Percentiles rank a stretch among this genome's conserved stretches.
Conservation (phyloP, 2,113 vertebrate genomes). For the Agelaius tricolor region DNA sequence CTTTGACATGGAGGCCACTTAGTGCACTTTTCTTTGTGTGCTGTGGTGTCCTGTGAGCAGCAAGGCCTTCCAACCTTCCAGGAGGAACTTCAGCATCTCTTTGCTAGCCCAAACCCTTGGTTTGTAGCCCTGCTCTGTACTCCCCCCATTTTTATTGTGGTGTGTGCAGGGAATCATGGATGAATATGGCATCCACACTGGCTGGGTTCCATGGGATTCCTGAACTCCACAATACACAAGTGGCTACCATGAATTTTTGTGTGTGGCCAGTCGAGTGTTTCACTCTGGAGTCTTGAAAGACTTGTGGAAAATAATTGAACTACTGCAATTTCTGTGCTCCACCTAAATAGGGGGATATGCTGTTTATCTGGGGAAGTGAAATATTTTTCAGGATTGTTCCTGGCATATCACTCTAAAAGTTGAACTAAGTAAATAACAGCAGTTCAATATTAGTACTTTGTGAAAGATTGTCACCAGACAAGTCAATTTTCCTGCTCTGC, state of each 20-base stretch:
- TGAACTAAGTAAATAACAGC: neutral
- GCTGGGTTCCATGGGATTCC: rapidly evolving
- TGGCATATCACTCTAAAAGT: neutral
- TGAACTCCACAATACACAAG: rapidly evolving
- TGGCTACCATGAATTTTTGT: rapidly evolving
- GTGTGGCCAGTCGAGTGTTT: neutral
- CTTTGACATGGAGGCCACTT: rapidly evolving
- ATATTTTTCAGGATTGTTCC: neutral
- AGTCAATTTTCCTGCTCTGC: neutral
- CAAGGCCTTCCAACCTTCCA: neutral
- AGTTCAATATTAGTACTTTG: neutral
- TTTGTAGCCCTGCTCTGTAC: neutral
- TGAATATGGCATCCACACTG: rapidly evolving
- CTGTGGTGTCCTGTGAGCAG: neutral
- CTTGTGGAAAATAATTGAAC: neutral
- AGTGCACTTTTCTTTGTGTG: neutral
- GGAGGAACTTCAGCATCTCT: neutral
- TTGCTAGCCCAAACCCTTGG: neutral
- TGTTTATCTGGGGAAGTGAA: neutral
- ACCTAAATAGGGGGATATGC: rapidly evolving
- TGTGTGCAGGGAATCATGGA: rapidly evolving
- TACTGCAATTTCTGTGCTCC: neutral
- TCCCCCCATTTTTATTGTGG: neutral
- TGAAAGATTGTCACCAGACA: neutral
- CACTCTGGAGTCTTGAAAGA: neutral